Evolutionary conservation across 2,113 vertebrate genomes (phyloP), one percentile per base, ranked within the genome.

Genomic region (Phalacrocorax carbo): DNA sequence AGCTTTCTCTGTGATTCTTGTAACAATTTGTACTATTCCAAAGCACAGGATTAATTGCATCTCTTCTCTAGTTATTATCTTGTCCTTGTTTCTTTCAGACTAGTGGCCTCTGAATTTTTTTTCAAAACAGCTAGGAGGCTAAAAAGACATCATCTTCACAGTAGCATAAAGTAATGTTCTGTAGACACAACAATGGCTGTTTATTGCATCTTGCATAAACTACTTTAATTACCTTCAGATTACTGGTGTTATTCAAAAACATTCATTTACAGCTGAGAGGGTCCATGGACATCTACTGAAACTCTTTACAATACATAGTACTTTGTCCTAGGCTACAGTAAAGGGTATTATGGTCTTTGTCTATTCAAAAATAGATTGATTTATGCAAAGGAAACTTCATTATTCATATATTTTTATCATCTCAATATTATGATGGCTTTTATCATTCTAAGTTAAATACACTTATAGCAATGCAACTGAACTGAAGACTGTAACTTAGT

Each of bases 161-260:
- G 96, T 80, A 97, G 94, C 96, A 83, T 84, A 94, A 96, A 97
- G 96, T 82, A 94, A 96, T 88, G 80, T 96, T 96, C 94, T 72
- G 96, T 80, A 98, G 97, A 97, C 98, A 94, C 94, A 97, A 98
- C 97, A 98, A 97, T 85, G 14, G 71, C 82, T 97, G 96, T 96
- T 98, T 97, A 97, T 94, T 97, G 95, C 96, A 87, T 82, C 96
- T 96, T 94, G 82, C 95, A 96, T 81, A 96, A 98, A 97, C 93
- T 90, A 91, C 93, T 98, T 97, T 96, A 98, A 98, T 98, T 98
- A 96, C 97, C 85, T 97, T 97, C 96, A 95, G 97, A 98, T 98
- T 97, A 80, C 95, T 68, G 93, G 84, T 96, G 96, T 95, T 97
- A 97, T 96, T 98, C 94, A 97, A 95, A 97, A 96, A 81, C 85